Evolutionary conservation across 2,797 vertebrate genomes (phyloP), one percentile per base, ranked within the genome.

Genomic region (Manis javanica): DNA sequence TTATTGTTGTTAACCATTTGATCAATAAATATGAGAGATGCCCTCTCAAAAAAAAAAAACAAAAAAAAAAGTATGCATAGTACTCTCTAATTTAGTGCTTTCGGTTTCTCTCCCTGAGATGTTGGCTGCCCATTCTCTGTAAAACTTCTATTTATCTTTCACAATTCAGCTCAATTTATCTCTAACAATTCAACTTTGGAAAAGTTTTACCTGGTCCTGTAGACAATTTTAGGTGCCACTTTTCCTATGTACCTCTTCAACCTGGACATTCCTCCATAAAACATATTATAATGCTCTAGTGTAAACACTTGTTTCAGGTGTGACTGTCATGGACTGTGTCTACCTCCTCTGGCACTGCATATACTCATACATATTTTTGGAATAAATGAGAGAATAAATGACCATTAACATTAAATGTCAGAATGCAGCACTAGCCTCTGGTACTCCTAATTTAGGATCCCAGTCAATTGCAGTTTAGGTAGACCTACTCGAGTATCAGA

Each of bases 61-160:
- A 34, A 34, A 46, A 46, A 46, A 46, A 46, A 46, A 18, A 74
- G 57, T 66, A 34, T 34, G 34, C 63, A 89, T 64, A 84, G 16
- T 51, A 26, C 55, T 78, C 26, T n/a, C 4, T 91, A 83, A 66
- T 85, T 26, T 51, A 15, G 66, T 59, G n/a, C 37, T 89, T 85
- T 88, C 21, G 31, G 16, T 83, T 71, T 53, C 57, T 53, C 15
- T 81, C 63, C 51, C 42, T 82, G 90, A 95, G 42, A 82, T 86
- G 69, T 23, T 63, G 1, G 31, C 53, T 42, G 68, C 37, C 24
- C 24, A 31, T 57, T 88, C 46, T 91, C 18, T 87, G 24, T 46
- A 84, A 87, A 83, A 23, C 26, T 79, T 90, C 24, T 69, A 10
- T 66, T 74, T 88, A 15, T 92, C 59, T 87, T 88, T 85, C 46